Base-by-base conservation (phyloP, 2,797 vertebrate genomes). In the Cirrhinus molitorella region DNA sequence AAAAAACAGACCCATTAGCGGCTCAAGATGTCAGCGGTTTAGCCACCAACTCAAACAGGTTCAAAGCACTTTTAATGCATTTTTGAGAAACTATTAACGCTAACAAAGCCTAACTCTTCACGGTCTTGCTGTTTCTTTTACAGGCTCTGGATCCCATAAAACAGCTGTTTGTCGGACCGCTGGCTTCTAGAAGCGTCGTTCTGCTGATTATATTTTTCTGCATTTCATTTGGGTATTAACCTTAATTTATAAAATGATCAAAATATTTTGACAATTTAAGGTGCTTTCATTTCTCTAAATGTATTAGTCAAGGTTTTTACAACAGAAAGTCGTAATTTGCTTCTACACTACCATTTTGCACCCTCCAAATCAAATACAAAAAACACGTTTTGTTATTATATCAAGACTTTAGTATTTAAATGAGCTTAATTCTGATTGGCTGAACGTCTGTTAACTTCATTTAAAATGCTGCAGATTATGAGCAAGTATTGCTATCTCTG, bases 171-270 rank as follows among this genome's bases (percentile, higher is more conserved):
- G 84, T 21, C 0, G 86, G 79, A 11, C 23, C 83, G 0, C 89
- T 95, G 51, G 89, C 49, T 70, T 79, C 89, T 82, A 92, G 92
- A 71, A 95, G 94, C 80, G 4, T 91, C 3, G 31, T 83, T 10
- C 87, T 96, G 78, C 82, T 94, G 65, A n/a, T 94, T 85, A 67
- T 95, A 86, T 96, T 95, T 89, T 95, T 91, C 92, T 94, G 93
- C 90, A 95, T 95, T 84, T 95, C 95, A 3, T 96, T 96, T 40
- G 92, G 95, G 94, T 95, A 89, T 91, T 93, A 70, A 34, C 12
- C 51, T 12, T 21, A 5, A 67, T 14, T 80, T 40, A 37, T 19
- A 5, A 25, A 21, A 16, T 34, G 9, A 66, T 45, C 10, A 63
- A 49, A 10, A 9, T 21, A 51, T 51, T 72, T 45, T 21, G 16